Evolutionary conservation across 2,797 vertebrate genomes (phyloP), one percentile per base, ranked within the genome.

Genomic region (Siniperca undulata): DNA sequence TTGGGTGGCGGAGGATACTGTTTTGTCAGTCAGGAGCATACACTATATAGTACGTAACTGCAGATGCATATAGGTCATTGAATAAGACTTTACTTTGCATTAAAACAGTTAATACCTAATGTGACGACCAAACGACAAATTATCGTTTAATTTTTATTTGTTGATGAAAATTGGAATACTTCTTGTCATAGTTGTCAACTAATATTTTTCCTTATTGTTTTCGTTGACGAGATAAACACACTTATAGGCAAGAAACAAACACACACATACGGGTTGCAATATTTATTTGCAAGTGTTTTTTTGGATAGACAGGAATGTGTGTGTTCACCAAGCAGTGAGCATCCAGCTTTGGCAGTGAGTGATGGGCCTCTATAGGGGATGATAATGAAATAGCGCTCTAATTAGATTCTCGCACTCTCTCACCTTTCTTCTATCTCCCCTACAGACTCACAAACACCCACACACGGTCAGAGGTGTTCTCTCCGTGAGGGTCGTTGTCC

Each of bases 361-460:
- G 69, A 87, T 68, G 55, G 20, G 12, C n/a, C 75, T 75, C 61
- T 56, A 58, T 40, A 46, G 76, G 14, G 53, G n/a, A 66, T 83
- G 62, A 83, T 89, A 82, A 91, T 80, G 77, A 84, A 84, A 80
- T 53, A 3, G 44, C 36, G 36, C 71, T 86, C 56, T 88, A 84
- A 89, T 85, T 85, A 89, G 70, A 86, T 3, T 7, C 58, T 55
- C 22, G 9, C 14, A 7, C 16, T 60, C 64, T 38, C 34, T 59
- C 22, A 59, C 38, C 7, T 69, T 46, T 70, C 55, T 59, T 71
- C 44, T 46, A 58, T 72, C 44, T 48, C 52, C 20, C 53, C 3
- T 65, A 59, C 64, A 53, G 30, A 24, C 36, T 40, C 34, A 61
- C 65, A n/a, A 38, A 74, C 52, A 52, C 53, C 7, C 52, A 27